These are phyloP conservation scores for Staurois parvus DNA, from an alignment of 2,797 vertebrate genomes.

Conservation along the genomic window DNA sequence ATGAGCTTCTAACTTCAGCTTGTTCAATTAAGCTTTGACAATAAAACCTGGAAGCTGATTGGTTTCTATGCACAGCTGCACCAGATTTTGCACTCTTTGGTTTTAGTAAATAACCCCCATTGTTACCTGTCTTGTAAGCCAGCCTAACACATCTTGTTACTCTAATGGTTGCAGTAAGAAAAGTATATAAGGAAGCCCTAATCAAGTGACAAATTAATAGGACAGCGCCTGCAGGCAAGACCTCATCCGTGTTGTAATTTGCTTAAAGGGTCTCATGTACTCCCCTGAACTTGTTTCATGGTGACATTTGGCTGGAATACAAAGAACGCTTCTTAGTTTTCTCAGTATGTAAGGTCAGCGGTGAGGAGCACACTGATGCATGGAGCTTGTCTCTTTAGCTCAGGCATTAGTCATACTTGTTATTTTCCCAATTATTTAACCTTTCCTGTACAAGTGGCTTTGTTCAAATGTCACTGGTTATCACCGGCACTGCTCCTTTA, in stretches of 20 bases:
- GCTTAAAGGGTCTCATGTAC: neutral
- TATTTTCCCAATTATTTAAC: conserved; percentile 46
- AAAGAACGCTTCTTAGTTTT: conserved; percentile 21
- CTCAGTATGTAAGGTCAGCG: conserved; percentile 10
- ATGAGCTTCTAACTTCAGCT: no score
- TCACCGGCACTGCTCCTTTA: neutral
- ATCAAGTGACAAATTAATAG: conserved; percentile 19
- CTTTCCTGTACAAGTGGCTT: conserved; percentile 28
- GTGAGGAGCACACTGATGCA: conserved; percentile 24
- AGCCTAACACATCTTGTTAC: neutral
- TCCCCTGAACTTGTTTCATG: neutral
- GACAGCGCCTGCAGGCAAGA: neutral
- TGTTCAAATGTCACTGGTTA: conserved; percentile 9
- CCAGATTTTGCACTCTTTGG: no score
- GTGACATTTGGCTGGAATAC: conserved; percentile 40
- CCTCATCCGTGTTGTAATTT: neutral
- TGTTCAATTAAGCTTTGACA: no score
- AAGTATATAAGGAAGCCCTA: neutral
- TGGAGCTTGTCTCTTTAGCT: neutral
- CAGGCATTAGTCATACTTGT: conserved; percentile 36
- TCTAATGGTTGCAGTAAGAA: conserved; percentile 1
- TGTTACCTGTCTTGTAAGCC: neutral
- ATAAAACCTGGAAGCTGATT: no score
- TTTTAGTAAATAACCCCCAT: no score
- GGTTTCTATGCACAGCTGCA: no score